A percentile compares a stretch with the other conserved stretches of the same genome.
These are phyloP conservation scores for Peromyscus maniculatus DNA, from an alignment of 2,113 vertebrate genomes.

Conservation along the genomic window DNA sequence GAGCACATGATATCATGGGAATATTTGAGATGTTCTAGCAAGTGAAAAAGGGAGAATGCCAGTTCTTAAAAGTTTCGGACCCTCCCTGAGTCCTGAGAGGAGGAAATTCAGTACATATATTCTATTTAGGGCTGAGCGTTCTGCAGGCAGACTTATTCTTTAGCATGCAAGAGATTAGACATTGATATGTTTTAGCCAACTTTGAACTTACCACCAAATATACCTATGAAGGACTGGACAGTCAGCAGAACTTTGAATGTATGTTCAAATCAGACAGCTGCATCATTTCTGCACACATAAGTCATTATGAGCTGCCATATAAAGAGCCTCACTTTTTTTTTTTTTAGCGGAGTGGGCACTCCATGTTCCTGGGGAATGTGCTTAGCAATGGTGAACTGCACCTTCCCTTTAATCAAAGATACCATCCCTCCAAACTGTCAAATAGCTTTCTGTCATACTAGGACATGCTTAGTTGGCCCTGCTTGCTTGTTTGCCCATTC, in stretches of 20 bases:
- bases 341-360: background rate
- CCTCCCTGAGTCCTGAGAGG: background rate
- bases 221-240: background rate
- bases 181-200: background rate
- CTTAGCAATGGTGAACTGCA: background rate
- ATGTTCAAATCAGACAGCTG: background rate
- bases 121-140: background rate
- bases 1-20: background rate
- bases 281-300: background rate
- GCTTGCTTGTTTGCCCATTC: background rate
- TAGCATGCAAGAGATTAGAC: background rate
- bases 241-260: background rate
- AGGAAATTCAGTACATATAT: background rate
- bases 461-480: background rate
- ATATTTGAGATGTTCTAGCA: background rate
- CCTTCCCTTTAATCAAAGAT: background rate
- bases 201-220: slow-evolving; percentile 42
- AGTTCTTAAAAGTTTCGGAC: background rate
- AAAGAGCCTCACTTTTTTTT: background rate
- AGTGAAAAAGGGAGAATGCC: background rate
- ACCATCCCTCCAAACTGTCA: background rate
- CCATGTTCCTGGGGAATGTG: background rate
- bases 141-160: background rate
- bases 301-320: background rate
- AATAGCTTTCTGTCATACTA: background rate